Base-by-base conservation (phyloP, 2,888 invertebrate species). In the Eulithis testata region DNA sequence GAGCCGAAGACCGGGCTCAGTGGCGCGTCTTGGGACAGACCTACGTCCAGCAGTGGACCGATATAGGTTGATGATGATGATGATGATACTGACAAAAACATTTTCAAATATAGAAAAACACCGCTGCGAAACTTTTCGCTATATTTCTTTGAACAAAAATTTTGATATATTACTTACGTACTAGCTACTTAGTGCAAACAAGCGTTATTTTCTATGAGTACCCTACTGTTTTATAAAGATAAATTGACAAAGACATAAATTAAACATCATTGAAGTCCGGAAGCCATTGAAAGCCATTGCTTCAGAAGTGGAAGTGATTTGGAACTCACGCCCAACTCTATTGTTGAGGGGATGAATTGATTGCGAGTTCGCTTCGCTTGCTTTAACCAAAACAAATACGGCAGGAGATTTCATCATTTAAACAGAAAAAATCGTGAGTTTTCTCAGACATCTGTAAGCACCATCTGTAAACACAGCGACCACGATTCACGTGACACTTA, bases 291-390 rank as follows among this genome's bases (percentile, higher is more conserved):
- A 58, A 71, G 73, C 79, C 73, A 79, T 82, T 79, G 77, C 77
- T 79, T 78, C 81, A 79, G 80, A 72, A 80, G 27, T 75, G 79
- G 76, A 77, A 78, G 78, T 71, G 72, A 79, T 80, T 81, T 74
- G 65, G 77, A 70, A 77, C 69, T 83, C 85, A 84, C 87, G 82
- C 87, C 87, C 81, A 71, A 57, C 60, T 68, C 69, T 69, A 72
- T 75, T 65, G 65, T 59, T 50, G 54, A 45, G 63, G 63, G 67
- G 63, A 12, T 56, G 59, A 63, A 63, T 60, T 51, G 21, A 51
- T 57, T 63, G 63, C 52, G 6, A n/a, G 57, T 57, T 51, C 40
- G 40, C 40, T 40, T 40, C n/a, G 40, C 51, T 27, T 47, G 43
- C 53, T 43, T 56, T 62, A 44, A 44, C 54, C 36, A 57, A 57